Percentiles rank a stretch among this genome's conserved stretches.
These are phyloP conservation scores for Sebastes hubbsi DNA, from an alignment of 2,797 vertebrate species.

Conservation along the genomic window DNA sequence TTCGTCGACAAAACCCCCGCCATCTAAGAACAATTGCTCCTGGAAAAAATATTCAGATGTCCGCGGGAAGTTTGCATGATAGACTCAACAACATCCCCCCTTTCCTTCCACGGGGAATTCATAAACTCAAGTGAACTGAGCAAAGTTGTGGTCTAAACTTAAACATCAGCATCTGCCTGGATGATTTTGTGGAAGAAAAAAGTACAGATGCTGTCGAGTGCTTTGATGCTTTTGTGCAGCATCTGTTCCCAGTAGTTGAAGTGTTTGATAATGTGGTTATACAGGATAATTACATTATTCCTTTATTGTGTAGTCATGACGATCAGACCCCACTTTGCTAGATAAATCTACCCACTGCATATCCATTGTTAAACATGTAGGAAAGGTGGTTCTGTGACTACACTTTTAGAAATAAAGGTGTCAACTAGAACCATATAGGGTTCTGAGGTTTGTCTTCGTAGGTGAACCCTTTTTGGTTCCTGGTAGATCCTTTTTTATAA, in stretches of 20 bases:
- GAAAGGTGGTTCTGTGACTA: background rate
- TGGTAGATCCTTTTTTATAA: too few relatives aligned
- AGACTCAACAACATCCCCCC: constrained; percentile 28
- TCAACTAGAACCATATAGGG: too few relatives aligned
- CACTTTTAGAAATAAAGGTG: too few relatives aligned
- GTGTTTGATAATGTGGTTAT: background rate
- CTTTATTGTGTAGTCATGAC: background rate
- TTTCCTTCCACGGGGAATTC: constrained; percentile 21
- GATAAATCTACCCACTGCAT: background rate
- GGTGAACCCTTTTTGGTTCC: too few relatives aligned
- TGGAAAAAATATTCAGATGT: constrained; percentile 21
- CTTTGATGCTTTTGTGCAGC: background rate
- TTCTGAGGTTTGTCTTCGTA: too few relatives aligned
- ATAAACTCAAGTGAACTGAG: constrained; percentile 6
- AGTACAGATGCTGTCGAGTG: background rate
- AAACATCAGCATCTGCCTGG: background rate
- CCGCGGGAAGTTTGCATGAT: constrained; percentile 43
- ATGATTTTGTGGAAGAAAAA: background rate
- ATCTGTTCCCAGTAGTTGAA: background rate
- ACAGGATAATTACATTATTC: background rate
- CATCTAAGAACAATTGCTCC: constrained; percentile 35
- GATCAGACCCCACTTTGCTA: background rate
- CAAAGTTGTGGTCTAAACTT: background rate
- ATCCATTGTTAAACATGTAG: background rate
- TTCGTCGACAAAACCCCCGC: background rate